Conservation (phyloP, 2,113 vertebrate genomes). For the Rhineura floridana region DNA sequence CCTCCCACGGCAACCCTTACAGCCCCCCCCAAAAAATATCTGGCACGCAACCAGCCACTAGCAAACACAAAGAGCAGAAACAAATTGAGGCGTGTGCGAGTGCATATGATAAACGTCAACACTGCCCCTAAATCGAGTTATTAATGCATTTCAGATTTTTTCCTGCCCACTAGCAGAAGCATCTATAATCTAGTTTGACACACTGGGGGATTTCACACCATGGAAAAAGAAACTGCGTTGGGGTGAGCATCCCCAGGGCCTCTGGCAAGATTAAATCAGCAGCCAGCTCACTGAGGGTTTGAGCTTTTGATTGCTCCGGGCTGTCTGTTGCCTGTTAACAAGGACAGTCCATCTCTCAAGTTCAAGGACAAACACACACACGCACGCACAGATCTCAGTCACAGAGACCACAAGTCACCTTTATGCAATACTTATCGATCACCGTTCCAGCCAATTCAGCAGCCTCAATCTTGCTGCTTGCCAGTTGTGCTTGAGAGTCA, state of each 20-base stretch:
- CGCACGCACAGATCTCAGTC: not conserved
- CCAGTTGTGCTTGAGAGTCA: rapidly evolving
- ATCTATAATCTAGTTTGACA: too few relatives aligned
- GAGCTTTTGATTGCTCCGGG: not conserved
- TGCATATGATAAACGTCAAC: too few relatives aligned
- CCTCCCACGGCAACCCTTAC: not conserved
- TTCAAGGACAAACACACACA: not conserved
- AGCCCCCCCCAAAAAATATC: not conserved
- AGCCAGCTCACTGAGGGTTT: not conserved
- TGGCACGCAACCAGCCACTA: not conserved
- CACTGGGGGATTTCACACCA: not conserved
- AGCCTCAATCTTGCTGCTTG: not conserved
- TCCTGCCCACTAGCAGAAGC: not conserved
- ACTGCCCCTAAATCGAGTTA: not conserved
- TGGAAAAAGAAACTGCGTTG: not conserved
- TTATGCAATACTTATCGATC: rapidly evolving
- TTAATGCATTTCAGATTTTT: not conserved
- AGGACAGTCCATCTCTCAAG: not conserved
- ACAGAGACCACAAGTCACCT: rapidly evolving
- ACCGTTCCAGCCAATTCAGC: not conserved
- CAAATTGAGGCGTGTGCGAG: not conserved
- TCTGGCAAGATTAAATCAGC: not conserved
- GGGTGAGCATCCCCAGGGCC: not conserved
- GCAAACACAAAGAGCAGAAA: not conserved
- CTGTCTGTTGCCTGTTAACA: too few relatives aligned